Percentiles rank a stretch among this genome's conserved stretches.
These are phyloP conservation scores for Dynastes maya DNA, from an alignment of 2,888 invertebrate genomes.

Conservation along the genomic window DNA sequence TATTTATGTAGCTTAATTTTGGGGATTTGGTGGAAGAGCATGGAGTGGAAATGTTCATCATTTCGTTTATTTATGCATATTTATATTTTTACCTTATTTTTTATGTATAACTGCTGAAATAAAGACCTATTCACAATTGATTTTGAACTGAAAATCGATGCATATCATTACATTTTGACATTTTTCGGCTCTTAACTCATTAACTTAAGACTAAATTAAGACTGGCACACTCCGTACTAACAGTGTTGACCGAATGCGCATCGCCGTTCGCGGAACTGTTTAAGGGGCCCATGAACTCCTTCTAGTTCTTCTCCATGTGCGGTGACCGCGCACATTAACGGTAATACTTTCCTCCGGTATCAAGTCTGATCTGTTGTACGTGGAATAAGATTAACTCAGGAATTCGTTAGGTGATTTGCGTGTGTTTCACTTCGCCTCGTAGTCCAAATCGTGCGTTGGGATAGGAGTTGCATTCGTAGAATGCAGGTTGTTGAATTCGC, in stretches of 20 bases:
- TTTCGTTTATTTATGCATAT: too few relatives aligned
- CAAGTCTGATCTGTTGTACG: constrained; percentile 64
- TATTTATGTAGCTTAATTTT: too few relatives aligned
- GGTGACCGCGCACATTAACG: constrained; percentile 70
- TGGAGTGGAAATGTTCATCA: too few relatives aligned
- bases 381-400: constrained; percentile 67
- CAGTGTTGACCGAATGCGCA: constrained; percentile 64
- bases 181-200: too few relatives aligned
- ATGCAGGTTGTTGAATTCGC: constrained; percentile 63
- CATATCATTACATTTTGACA: too few relatives aligned
- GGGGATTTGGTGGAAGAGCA: too few relatives aligned
- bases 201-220: too few relatives aligned
- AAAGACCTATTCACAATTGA: too few relatives aligned
- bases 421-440: constrained; percentile 36
- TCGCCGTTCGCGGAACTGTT: constrained; percentile 54
- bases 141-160: too few relatives aligned
- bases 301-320: constrained; percentile 73
- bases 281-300: constrained; percentile 61
- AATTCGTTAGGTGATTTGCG: constrained; percentile 56
- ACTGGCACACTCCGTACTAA: constrained; percentile 64
- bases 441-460: constrained; percentile 68
- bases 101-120: constrained; percentile 33
- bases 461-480: constrained; percentile 73
- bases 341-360: constrained; percentile 59
- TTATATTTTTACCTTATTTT: background rate